These are phyloP conservation scores for Chaitophorus viminalis DNA, from an alignment of 2,888 invertebrate genomes.

Conservation along the genomic window DNA sequence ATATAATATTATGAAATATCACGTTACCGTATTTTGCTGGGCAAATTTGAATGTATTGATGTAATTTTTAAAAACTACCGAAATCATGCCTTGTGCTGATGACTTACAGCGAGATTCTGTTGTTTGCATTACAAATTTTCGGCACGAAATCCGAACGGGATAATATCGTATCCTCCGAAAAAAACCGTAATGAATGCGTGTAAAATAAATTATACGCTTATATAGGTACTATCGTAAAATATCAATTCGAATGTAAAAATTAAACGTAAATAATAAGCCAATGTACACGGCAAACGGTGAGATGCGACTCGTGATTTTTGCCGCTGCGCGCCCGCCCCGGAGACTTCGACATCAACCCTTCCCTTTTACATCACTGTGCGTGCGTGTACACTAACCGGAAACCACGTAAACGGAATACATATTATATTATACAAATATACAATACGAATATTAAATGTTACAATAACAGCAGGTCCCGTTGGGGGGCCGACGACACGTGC, in stretches of 20 bases:
- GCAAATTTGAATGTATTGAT: neutral
- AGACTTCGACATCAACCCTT: neutral
- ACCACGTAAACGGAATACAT: neutral
- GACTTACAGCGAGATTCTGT: neutral
- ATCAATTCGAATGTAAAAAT: neutral
- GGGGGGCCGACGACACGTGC: neutral
- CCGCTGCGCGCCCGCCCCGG: neutral
- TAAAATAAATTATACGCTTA: no score
- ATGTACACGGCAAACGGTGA: no score
- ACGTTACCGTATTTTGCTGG: neutral
- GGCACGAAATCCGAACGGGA: neutral
- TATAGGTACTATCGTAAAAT: neutral
- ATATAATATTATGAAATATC: neutral
- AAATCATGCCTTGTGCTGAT: neutral
- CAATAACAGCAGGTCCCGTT: neutral
- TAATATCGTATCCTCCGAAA: neutral
- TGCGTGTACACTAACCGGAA: neutral
- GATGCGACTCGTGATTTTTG: no score
- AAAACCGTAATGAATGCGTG: neutral
- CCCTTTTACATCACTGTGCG: neutral
- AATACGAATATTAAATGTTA: neutral
- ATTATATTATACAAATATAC: neutral
- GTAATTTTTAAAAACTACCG: neutral
- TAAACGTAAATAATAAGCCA: no score
- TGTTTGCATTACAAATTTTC: neutral